Evolutionary conservation across 2,797 vertebrate species (phyloP).

Genomic region (Tokudaia muenninki): DNA sequence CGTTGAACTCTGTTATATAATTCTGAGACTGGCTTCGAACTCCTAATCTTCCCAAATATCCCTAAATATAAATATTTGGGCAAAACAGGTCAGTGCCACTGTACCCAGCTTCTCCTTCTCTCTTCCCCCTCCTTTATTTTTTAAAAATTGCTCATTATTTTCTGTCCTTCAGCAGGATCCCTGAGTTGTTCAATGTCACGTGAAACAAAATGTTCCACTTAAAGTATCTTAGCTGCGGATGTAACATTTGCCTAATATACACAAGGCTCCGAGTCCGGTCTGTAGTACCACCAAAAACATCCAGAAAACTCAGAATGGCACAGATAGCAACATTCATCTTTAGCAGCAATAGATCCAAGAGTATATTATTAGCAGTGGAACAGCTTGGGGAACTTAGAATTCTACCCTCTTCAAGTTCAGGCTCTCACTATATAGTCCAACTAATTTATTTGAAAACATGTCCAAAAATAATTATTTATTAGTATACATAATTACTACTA

Average conservation of each 20-base stretch:
- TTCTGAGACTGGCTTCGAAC: not conserved
- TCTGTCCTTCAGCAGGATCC: slow-evolving; percentile 4
- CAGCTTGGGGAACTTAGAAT: not conserved
- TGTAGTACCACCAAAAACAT: not conserved
- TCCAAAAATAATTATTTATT: slow-evolving; percentile 36
- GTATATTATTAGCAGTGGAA: slow-evolving; percentile 18
- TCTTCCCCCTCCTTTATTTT: not conserved
- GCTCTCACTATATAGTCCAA: slow-evolving; percentile 32
- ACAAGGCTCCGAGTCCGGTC: not conserved
- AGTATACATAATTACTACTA: slow-evolving; percentile 51
- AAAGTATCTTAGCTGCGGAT: slow-evolving; percentile 30
- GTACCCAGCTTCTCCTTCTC: not conserved
- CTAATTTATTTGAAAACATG: slow-evolving; percentile 59
- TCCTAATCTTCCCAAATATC: not conserved
- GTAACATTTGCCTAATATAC: not conserved
- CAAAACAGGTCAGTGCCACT: too few species aligned
- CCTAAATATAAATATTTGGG: not conserved
- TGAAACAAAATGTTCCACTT: slow-evolving; percentile 55
- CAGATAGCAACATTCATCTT: slow-evolving; percentile 3
- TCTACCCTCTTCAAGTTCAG: slow-evolving; percentile 17
- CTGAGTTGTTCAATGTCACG: slow-evolving; percentile 46
- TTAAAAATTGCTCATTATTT: slow-evolving; percentile 37
- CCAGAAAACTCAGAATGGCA: not conserved
- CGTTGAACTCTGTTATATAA: not conserved
- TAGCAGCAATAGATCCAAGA: not conserved